A percentile compares a stretch with the other conserved stretches of the same genome.
phyloP scores from a whole-genome alignment of 2,888 invertebrate species.

The Andrena marginata region DNA sequence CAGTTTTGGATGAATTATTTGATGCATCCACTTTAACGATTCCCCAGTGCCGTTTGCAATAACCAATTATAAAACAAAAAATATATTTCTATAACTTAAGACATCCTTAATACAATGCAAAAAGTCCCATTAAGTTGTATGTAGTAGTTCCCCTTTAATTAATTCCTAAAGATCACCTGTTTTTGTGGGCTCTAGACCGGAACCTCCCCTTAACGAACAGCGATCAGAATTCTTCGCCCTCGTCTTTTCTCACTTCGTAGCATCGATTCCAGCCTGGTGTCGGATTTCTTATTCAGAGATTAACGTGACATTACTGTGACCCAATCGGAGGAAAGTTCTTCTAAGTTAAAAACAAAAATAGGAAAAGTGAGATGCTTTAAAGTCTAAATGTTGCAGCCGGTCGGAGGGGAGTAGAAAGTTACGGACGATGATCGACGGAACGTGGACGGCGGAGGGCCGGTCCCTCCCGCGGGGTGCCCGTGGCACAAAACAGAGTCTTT shows the following conservation, averaged over 20 bases:
- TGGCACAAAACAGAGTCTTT: slow-evolving; percentile 79
- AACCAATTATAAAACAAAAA: no score
- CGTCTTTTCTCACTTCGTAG: not conserved
- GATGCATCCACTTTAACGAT: no score
- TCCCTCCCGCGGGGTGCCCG: slow-evolving; percentile 46
- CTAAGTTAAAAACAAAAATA: not conserved
- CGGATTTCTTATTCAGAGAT: no score
- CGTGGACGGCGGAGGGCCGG: slow-evolving; percentile 47
- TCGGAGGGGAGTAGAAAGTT: not conserved
- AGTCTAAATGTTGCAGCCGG: slow-evolving; percentile 11
- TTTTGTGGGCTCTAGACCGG: no score
- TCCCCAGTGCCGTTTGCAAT: no score
- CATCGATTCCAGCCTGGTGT: not conserved
- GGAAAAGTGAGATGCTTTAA: not conserved
- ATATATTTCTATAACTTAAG: no score
- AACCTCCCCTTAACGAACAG: slow-evolving; percentile 15
- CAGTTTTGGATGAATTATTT: no score
- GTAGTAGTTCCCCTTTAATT: no score
- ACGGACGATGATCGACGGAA: slow-evolving; percentile 59
- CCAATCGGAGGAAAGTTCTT: not conserved
- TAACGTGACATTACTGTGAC: no score
- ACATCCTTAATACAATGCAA: no score
- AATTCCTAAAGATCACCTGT: no score
- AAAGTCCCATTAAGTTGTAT: no score
- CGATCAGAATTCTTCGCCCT: not conserved